Percentiles rank a stretch among this genome's conserved stretches.
phyloP scores from a whole-genome alignment of 2,113 vertebrate species.

The Cyprinodon brontotheroides region DNA sequence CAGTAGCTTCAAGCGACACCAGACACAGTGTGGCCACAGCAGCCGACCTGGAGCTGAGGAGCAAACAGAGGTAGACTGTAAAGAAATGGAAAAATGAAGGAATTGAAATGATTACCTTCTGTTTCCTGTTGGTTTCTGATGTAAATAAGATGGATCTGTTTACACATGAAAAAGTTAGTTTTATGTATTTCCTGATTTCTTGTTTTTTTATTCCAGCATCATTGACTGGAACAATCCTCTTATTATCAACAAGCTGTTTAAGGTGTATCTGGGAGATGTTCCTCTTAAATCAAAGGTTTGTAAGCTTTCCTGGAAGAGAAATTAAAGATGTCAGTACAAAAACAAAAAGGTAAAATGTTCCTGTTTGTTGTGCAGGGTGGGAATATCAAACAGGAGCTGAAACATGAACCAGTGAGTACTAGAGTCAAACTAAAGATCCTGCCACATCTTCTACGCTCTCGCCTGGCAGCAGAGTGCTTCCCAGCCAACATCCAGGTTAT shows the following conservation, averaged over 20 bases:
- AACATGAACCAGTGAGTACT: constrained; percentile 96
- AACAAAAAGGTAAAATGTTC: not conserved
- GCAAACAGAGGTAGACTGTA: constrained; percentile 90
- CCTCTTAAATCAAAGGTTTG: constrained; percentile 97
- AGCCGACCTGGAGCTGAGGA: constrained; percentile 95
- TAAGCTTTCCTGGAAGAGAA: not conserved
- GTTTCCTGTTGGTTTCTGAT: too few relatives aligned
- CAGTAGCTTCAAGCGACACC: constrained; percentile 96
- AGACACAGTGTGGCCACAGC: constrained; percentile 96
- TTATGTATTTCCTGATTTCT: too few relatives aligned
- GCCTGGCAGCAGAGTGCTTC: constrained; percentile 93
- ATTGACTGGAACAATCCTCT: constrained; percentile 97
- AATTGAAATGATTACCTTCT: not conserved
- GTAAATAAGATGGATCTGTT: too few relatives aligned
- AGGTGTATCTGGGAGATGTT: constrained; percentile 97
- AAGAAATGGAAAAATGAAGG: too few relatives aligned
- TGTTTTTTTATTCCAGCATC: constrained; percentile 79
- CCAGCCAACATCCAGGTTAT: constrained; percentile 96
- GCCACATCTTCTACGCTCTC: constrained; percentile 93
- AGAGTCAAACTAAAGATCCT: constrained; percentile 98
- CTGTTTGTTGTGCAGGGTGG: constrained; percentile 78
- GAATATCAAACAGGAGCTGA: constrained; percentile 91
- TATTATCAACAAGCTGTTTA: constrained; percentile 97
- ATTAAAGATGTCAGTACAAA: not conserved
- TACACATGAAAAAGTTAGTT: not conserved